Conservation (phyloP, 1,140 invertebrate species). For the Dufourea novaeangliae region DNA sequence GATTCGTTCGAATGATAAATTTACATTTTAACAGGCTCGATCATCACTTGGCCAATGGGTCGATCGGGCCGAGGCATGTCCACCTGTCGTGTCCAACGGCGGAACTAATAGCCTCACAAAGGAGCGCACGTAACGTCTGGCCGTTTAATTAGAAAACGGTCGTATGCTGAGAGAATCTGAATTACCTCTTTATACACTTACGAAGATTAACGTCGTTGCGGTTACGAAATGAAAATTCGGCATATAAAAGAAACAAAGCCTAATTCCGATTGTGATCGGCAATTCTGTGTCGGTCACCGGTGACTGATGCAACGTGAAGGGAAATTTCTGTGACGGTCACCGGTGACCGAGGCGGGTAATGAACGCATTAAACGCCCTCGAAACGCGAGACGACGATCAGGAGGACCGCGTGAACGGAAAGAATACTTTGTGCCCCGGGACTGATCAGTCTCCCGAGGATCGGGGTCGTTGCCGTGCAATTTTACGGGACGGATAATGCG, state of each 20-base stretch:
- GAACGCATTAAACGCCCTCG: too few species aligned
- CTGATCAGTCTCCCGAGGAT: constrained; percentile 36
- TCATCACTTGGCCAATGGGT: background rate
- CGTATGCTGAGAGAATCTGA: too few species aligned
- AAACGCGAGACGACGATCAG: too few species aligned
- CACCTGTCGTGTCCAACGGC: constrained; percentile 20
- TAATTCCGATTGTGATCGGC: too few species aligned
- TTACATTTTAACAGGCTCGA: constrained; percentile 13
- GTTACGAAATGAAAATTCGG: too few species aligned
- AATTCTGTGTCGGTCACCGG: too few species aligned
- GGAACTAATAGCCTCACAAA: constrained; percentile 24
- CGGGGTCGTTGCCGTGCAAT: constrained; percentile 71
- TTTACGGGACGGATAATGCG: constrained; percentile 76
- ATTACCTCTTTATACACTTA: too few species aligned
- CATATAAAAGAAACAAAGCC: too few species aligned
- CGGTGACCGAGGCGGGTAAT: too few species aligned
- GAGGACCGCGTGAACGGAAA: constrained; percentile 10
- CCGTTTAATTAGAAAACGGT: constrained; percentile 15
- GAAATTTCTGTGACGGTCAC: too few species aligned
- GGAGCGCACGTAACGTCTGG: background rate
- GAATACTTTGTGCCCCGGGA: constrained; percentile 30
- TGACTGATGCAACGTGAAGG: too few species aligned
- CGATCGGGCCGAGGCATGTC: constrained; percentile 15
- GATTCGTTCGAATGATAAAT: background rate
- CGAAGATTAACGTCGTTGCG: too few species aligned